Conservation (phyloP, 2,888 invertebrate genomes). For the Lasioglossum villosulum region DNA sequence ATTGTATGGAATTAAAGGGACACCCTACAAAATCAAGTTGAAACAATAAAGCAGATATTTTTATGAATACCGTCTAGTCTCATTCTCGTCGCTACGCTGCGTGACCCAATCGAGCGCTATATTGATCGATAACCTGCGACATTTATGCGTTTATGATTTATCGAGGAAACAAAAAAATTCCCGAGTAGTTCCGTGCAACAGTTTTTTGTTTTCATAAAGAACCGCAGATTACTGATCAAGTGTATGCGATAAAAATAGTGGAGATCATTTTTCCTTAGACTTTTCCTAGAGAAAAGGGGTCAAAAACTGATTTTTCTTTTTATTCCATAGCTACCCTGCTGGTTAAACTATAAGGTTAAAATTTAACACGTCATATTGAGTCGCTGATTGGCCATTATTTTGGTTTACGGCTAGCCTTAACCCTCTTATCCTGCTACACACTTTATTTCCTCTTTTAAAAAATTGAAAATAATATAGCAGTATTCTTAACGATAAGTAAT, state of each 20-base stretch:
- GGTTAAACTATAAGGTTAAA: neutral
- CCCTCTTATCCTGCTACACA: neutral
- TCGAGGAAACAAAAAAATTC: neutral
- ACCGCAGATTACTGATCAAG: neutral
- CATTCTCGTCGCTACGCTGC: neutral
- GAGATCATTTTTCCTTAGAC: neutral
- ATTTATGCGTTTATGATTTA: neutral
- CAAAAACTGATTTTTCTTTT: neutral
- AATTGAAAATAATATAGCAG: neutral
- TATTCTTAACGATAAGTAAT: neutral
- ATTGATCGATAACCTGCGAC: neutral
- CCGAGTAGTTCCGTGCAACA: neutral
- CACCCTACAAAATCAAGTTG: conserved; percentile 58
- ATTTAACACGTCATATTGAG: too few species aligned
- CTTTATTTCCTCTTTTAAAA: neutral
- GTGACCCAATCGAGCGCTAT: neutral
- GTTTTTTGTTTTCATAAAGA: neutral
- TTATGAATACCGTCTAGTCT: conserved; percentile 64
- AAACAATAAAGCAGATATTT: conserved; percentile 72
- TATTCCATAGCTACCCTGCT: neutral
- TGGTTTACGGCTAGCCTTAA: too few species aligned
- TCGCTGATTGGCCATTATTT: too few species aligned
- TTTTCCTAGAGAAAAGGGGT: neutral
- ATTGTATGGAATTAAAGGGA: conserved; percentile 62
- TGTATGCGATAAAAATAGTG: too few species aligned